Conservation (phyloP, 1,140 invertebrate species). For the Drosophila parvula region DNA sequence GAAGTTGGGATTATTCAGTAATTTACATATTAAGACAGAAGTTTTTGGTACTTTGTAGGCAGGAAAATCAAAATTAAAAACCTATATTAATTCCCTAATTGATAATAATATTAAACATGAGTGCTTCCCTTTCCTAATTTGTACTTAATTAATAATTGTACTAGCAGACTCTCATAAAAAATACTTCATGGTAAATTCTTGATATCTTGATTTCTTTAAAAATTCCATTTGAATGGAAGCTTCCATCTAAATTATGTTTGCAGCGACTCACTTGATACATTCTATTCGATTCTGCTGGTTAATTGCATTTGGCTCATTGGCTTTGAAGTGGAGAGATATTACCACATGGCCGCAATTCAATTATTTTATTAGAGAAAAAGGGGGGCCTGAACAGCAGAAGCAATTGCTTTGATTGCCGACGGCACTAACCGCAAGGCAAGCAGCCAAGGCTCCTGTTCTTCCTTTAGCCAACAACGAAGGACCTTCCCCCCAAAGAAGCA, state of each 20-base stretch:
- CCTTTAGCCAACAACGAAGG: neutral
- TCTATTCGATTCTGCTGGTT: constrained; percentile 34
- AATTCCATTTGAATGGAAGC: constrained; percentile 19
- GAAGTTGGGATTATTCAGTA: neutral
- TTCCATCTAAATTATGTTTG: constrained; percentile 33
- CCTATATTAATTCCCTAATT: neutral
- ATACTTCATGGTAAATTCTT: neutral
- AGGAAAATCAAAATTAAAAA: neutral
- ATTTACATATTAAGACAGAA: neutral
- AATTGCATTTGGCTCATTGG: constrained; percentile 69
- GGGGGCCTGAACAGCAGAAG: constrained; percentile 37
- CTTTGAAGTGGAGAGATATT: constrained; percentile 67
- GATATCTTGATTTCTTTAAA: neutral
- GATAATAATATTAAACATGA: neutral
- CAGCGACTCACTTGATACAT: constrained; percentile 16
- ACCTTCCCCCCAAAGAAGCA: neutral
- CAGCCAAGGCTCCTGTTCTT: constrained; percentile 24
- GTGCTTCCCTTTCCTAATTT: neutral
- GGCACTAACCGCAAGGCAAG: constrained; percentile 62
- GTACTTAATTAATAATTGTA: neutral
- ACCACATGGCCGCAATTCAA: constrained; percentile 77
- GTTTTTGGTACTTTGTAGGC: neutral
- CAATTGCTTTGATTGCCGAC: constrained; percentile 76
- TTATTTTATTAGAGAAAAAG: constrained; percentile 74
- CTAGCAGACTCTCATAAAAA: neutral